These are phyloP conservation scores for Tyto alba DNA, from an alignment of 2,113 vertebrate genomes.

Conservation along the genomic window DNA sequence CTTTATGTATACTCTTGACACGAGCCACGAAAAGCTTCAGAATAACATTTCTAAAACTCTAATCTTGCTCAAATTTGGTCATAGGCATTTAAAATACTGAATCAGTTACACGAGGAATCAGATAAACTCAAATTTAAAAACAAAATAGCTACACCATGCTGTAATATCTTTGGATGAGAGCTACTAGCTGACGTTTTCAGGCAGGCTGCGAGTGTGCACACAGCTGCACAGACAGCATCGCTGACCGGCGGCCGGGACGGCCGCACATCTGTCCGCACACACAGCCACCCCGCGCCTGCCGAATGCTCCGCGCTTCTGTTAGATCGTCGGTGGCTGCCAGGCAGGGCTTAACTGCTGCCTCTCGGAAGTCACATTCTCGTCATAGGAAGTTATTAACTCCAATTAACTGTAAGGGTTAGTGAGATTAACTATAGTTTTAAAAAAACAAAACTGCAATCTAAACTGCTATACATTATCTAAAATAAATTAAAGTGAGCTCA, in stretches of 20 bases:
- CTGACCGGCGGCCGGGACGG: not conserved
- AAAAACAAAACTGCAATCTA: not conserved
- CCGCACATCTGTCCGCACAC: not conserved
- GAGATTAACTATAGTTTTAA: not conserved
- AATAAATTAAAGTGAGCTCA: not conserved
- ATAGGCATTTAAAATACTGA: not conserved
- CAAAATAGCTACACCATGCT: constrained; percentile 29
- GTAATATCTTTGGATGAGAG: constrained; percentile 30
- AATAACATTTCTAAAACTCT: not conserved
- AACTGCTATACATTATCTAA: not conserved
- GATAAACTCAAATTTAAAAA: not conserved
- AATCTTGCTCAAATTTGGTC: not conserved
- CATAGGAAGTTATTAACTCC: not conserved
- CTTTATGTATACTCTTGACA: not conserved
- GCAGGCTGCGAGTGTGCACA: fast-evolving
- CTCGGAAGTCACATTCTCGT: not conserved
- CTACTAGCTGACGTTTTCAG: not conserved
- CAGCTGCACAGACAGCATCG: not conserved
- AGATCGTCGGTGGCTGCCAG: not conserved
- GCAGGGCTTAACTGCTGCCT: not conserved
- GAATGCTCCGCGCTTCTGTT: fast-evolving
- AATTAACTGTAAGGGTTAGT: not conserved
- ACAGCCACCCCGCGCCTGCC: fast-evolving
- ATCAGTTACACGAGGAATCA: not conserved
- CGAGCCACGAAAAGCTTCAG: not conserved